These are phyloP conservation scores for Pseudococcus viburni DNA, from an alignment of 2,888 invertebrate species.

Conservation along the genomic window DNA sequence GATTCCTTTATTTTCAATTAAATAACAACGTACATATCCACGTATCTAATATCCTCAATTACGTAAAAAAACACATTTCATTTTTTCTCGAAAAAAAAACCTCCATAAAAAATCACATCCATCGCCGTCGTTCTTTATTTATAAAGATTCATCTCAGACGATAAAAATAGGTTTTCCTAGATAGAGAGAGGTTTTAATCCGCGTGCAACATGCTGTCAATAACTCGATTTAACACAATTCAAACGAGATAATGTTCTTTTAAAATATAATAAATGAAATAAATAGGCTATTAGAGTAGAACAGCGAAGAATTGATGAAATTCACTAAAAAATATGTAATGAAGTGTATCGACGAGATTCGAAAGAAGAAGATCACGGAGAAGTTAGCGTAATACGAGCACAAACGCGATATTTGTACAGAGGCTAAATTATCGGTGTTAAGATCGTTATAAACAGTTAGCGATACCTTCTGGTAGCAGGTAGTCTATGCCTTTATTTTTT, in stretches of 20 bases:
- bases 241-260: slow-evolving; percentile 18
- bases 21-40: no score
- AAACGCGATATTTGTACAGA: slow-evolving; percentile 1
- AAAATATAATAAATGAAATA: slow-evolving; percentile 54
- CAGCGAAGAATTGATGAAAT: slow-evolving; percentile 35
- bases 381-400: not conserved
- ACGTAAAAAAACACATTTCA: not conserved
- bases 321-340: slow-evolving; percentile 43
- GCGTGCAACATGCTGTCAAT: slow-evolving; percentile 38
- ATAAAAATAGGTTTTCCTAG: slow-evolving; percentile 23
- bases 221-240: slow-evolving; percentile 44
- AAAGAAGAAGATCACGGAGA: not conserved
- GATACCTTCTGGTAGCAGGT: not conserved
- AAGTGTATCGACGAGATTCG: slow-evolving; percentile 48
- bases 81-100: not conserved
- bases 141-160: not conserved
- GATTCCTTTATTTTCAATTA: no score
- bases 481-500: not conserved
- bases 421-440: slow-evolving; percentile 29
- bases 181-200: slow-evolving; percentile 37
- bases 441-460: slow-evolving; percentile 7
- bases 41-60: not conserved
- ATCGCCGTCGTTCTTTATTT: not conserved
- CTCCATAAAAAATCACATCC: not conserved
- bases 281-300: slow-evolving; percentile 58